Conservation (phyloP, 37 sponge, comb jelly and placozoan genomes). For the Petrosia ficiformis region DNA sequence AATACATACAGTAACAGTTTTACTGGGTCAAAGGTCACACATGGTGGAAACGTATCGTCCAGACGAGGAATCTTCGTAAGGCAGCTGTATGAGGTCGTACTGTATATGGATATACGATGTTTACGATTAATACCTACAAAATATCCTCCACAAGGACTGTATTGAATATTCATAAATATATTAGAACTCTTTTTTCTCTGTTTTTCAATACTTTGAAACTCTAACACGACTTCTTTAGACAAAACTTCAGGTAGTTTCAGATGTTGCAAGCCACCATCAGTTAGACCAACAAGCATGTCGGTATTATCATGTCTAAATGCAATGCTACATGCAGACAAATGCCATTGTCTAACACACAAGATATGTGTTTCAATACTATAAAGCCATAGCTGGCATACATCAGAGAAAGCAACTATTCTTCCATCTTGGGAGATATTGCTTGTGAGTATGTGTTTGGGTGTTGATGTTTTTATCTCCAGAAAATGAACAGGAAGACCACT, state of each 20-base stretch:
- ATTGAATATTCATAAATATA: conserved; percentile 10
- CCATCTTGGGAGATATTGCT: conserved; percentile 51
- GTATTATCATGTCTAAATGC: not conserved
- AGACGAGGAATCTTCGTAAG: conserved; percentile 22
- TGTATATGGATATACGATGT: conserved; percentile 8
- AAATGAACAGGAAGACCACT: conserved; percentile 21
- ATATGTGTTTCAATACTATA: conserved; percentile 20
- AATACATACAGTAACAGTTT: conserved; percentile 5
- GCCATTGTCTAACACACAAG: not conserved
- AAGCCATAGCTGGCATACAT: conserved; percentile 41
- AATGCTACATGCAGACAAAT: not conserved
- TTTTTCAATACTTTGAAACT: not conserved
- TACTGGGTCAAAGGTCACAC: conserved; percentile 7
- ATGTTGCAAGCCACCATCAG: conserved; percentile 1
- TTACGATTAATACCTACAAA: conserved; percentile 7
- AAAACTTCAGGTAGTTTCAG: conserved; percentile 15
- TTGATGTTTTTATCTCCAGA: conserved; percentile 36
- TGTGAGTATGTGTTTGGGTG: conserved; percentile 28
- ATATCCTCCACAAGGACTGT: conserved; percentile 11
- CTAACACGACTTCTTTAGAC: not conserved
- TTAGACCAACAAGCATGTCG: conserved; percentile 27
- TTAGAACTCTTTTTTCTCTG: not conserved
- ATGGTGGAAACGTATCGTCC: conserved; percentile 6
- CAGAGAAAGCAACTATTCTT: conserved; percentile 41
- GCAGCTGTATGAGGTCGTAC: not conserved